phyloP scores from a whole-genome alignment of 2,797 vertebrate genomes.

The Chelonia mydas region DNA sequence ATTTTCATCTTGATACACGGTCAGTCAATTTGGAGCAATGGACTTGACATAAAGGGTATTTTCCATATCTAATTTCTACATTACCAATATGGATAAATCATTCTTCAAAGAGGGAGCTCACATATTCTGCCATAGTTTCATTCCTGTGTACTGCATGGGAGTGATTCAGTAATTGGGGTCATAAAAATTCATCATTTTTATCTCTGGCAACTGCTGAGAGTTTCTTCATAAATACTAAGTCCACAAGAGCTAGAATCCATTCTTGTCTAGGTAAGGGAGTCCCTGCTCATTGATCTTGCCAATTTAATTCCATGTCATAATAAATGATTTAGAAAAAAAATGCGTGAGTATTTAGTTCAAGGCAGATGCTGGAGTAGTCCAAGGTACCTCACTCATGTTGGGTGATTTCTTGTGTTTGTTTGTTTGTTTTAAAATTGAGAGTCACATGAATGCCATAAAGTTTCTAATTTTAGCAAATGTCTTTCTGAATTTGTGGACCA shows the following conservation, averaged over 20 bases:
- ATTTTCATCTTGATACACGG: neutral
- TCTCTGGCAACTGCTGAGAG: slow-evolving; percentile 34
- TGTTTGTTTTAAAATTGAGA: neutral
- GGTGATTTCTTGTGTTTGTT: no score
- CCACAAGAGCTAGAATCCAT: neutral
- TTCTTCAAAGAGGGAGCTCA: neutral
- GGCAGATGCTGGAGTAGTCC: neutral
- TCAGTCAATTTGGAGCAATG: neutral
- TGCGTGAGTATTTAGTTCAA: neutral
- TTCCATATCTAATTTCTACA: neutral
- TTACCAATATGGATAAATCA: neutral
- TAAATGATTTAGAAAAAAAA: neutral
- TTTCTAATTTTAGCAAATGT: slow-evolving; percentile 5
- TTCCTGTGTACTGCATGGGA: slow-evolving; percentile 32
- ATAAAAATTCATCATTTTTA: slow-evolving; percentile 59
- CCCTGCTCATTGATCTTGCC: neutral
- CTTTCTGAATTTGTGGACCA: neutral
- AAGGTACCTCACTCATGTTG: neutral
- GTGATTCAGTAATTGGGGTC: slow-evolving; percentile 39
- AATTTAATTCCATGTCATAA: neutral
- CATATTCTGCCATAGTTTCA: slow-evolving; percentile 45
- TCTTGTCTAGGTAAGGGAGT: fast-evolving
- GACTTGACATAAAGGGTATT: neutral
- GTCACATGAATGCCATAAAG: neutral
- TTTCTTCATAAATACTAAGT: slow-evolving; percentile 35